phyloP scores from a whole-genome alignment of 2,113 vertebrate genomes.

The Tyrannus savana region DNA sequence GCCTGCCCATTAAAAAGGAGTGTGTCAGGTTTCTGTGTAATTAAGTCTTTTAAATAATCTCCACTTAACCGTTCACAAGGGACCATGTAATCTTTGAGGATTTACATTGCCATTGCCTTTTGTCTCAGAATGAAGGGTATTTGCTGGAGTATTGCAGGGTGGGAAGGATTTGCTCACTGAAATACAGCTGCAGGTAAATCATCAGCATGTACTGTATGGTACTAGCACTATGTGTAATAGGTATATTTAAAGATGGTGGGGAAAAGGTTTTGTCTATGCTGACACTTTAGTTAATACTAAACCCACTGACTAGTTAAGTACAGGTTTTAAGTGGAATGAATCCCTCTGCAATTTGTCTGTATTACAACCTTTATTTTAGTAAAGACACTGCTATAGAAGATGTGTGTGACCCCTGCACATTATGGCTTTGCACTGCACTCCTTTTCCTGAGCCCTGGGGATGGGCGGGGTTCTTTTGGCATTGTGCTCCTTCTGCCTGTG shows the following conservation, averaged over 20 bases:
- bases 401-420: background rate
- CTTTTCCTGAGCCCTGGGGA: fast-evolving
- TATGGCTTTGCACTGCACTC: background rate
- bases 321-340: background rate
- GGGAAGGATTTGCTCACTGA: background rate
- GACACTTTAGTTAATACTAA: background rate
- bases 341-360: background rate
- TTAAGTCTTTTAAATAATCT: conserved; percentile 76
- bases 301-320: background rate
- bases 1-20: conserved; percentile 71
- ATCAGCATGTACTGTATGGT: background rate
- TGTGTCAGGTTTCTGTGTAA: conserved; percentile 77
- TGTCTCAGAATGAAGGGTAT: background rate
- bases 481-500: background rate
- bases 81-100: conserved; percentile 57
- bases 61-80: conserved; percentile 58
- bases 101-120: background rate
- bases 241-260: background rate
- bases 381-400: background rate
- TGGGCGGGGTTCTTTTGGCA: fast-evolving
- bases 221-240: fast-evolving
- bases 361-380: background rate
- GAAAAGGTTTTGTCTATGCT: background rate
- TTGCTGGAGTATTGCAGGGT: background rate
- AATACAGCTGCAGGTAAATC: background rate